Evolutionary conservation across 2,797 vertebrate species (phyloP).

Genomic region (Paguma larvata): DNA sequence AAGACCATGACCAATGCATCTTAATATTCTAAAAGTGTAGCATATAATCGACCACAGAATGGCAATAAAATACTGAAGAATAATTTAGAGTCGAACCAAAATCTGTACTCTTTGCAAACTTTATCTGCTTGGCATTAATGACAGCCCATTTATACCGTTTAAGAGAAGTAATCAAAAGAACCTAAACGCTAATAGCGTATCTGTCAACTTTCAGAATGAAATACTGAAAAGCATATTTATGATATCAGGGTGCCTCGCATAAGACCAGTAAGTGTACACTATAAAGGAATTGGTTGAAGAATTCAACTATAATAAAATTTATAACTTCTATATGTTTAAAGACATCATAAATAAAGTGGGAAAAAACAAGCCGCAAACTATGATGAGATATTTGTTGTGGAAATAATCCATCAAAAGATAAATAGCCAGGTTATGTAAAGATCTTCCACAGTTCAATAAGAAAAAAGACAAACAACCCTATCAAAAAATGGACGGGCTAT

Average conservation of each 20-base stretch:
- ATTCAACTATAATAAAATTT: slow-evolving; percentile 45
- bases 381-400: slow-evolving; percentile 43
- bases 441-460: slow-evolving; percentile 29
- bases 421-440: slow-evolving; percentile 57
- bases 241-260: neutral
- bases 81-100: slow-evolving; percentile 15
- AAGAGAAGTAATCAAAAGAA: slow-evolving; percentile 51
- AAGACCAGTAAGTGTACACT: slow-evolving; percentile 20
- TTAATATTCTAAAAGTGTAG: neutral
- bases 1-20: neutral
- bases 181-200: slow-evolving; percentile 47
- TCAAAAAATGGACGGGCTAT: neutral
- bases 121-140: slow-evolving; percentile 44
- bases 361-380: neutral
- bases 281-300: slow-evolving; percentile 21
- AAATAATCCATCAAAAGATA: slow-evolving; percentile 46
- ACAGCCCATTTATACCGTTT: slow-evolving; percentile 36
- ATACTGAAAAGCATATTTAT: slow-evolving; percentile 10
- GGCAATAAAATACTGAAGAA: slow-evolving; percentile 2
- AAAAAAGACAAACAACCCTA: slow-evolving; percentile 16
- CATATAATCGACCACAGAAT: neutral
- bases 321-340: slow-evolving; percentile 37
- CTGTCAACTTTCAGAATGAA: slow-evolving; percentile 56
- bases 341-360: slow-evolving; percentile 38
- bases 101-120: neutral